These are phyloP conservation scores for Patiria pectinifera DNA, from an alignment of 53 echinoderm and acorn worm genomes.

Conservation along the genomic window DNA sequence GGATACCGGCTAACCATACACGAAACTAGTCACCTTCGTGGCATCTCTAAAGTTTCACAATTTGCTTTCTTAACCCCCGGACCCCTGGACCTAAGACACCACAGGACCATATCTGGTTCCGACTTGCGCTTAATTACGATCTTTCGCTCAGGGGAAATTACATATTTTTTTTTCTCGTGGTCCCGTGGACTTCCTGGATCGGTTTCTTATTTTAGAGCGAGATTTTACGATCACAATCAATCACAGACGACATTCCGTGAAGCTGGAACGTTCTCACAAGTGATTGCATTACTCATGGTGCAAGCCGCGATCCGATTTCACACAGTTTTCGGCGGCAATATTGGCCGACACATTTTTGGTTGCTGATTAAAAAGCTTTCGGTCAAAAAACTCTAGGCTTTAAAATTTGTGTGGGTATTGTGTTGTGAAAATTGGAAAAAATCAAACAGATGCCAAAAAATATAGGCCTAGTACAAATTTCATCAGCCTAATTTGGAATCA, in stretches of 20 bases:
- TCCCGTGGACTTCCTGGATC: neutral
- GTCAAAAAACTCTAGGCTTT: neutral
- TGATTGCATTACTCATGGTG: neutral
- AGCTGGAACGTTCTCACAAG: conserved; percentile 6
- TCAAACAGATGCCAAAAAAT: no score
- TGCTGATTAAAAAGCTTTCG: neutral
- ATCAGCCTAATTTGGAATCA: no score
- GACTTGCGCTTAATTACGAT: neutral
- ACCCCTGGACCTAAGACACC: conserved; percentile 36
- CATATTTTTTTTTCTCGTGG: neutral
- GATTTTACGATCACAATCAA: neutral
- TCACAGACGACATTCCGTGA: conserved; percentile 3
- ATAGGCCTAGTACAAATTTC: no score
- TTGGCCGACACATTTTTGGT: neutral
- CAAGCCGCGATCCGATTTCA: neutral
- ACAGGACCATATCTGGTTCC: conserved; percentile 30
- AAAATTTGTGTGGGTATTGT: neutral
- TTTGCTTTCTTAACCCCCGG: conserved; percentile 44
- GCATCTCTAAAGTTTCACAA: conserved; percentile 2
- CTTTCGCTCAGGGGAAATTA: neutral
- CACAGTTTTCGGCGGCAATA: neutral
- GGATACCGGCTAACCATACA: neutral
- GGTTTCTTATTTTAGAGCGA: neutral
- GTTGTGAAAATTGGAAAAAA: no score
- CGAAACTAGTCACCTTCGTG: conserved; percentile 4